phyloP scores from a whole-genome alignment of 2,888 invertebrate genomes.

The Epinotia brunnichana region DNA sequence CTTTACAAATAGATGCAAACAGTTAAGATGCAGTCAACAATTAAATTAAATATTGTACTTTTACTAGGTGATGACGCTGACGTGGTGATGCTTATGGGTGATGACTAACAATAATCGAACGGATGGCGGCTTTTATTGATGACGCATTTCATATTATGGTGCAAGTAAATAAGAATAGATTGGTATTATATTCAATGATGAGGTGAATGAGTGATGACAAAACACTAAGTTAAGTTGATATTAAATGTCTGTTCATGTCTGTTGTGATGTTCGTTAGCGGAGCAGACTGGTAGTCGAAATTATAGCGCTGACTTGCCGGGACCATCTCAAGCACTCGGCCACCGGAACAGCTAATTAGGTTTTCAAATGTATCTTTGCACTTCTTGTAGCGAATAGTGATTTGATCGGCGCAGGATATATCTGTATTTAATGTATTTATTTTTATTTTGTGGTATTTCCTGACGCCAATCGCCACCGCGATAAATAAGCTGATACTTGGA shows the following conservation, averaged over 20 bases:
- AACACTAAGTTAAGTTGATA: neutral
- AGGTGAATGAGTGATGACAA: neutral
- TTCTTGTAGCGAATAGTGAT: neutral
- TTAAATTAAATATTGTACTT: neutral
- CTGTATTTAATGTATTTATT: neutral
- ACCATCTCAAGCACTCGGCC: too few species aligned
- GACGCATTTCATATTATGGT: neutral
- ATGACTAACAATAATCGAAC: neutral
- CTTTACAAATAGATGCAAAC: constrained; percentile 53
- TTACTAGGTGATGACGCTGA: neutral
- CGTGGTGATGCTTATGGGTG: neutral
- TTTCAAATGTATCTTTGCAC: neutral
- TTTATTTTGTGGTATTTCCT: constrained; percentile 42
- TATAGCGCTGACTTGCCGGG: neutral
- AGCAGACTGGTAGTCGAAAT: neutral
- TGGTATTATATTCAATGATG: neutral
- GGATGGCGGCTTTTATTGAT: neutral
- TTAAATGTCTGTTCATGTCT: too few species aligned
- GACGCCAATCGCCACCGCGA: constrained; percentile 38
- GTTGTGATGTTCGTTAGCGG: too few species aligned
- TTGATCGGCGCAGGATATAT: too few species aligned
- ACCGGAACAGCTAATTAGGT: neutral
- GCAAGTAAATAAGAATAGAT: neutral
- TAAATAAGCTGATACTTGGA: constrained; percentile 46
- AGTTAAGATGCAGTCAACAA: constrained; percentile 11